phyloP scores from a whole-genome alignment of 2,797 vertebrate species.

The Coracias cyanogaster region DNA sequence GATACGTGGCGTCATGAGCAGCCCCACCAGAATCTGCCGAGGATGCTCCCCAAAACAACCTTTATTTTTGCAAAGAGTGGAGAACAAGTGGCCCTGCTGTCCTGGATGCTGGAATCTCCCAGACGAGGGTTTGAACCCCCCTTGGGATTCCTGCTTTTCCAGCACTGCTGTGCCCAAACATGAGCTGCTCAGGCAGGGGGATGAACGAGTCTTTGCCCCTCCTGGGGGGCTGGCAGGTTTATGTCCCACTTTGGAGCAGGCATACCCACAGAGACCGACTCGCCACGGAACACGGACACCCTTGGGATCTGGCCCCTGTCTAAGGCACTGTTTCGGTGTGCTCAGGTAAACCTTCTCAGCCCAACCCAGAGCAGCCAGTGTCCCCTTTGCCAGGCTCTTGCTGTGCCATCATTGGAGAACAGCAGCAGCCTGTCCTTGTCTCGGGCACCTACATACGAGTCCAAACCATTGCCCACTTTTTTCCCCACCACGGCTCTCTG shows the following conservation, averaged over 20 bases:
- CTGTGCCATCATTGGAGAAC: neutral
- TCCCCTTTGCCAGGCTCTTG: neutral
- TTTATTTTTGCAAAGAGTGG: rapidly evolving
- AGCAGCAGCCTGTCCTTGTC: neutral
- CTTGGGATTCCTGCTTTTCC: neutral
- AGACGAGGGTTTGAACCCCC: neutral
- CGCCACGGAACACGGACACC: rapidly evolving
- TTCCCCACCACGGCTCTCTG: neutral
- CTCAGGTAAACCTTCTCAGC: neutral
- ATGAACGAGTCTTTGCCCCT: neutral
- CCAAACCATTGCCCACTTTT: neutral
- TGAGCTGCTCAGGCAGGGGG: rapidly evolving
- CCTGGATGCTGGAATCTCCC: neutral
- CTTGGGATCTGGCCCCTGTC: neutral
- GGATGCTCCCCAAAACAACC: neutral
- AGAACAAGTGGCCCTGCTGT: neutral
- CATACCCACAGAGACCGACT: neutral
- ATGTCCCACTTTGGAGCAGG: rapidly evolving
- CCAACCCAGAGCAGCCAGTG: neutral
- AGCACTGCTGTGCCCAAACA: neutral
- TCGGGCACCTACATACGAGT: neutral
- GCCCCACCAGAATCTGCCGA: neutral
- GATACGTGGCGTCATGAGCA: neutral
- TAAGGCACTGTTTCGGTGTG: neutral
- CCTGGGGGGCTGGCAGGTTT: neutral